Base-by-base conservation (phyloP, 2,888 invertebrate genomes). In the Drosophila paranaensis region DNA sequence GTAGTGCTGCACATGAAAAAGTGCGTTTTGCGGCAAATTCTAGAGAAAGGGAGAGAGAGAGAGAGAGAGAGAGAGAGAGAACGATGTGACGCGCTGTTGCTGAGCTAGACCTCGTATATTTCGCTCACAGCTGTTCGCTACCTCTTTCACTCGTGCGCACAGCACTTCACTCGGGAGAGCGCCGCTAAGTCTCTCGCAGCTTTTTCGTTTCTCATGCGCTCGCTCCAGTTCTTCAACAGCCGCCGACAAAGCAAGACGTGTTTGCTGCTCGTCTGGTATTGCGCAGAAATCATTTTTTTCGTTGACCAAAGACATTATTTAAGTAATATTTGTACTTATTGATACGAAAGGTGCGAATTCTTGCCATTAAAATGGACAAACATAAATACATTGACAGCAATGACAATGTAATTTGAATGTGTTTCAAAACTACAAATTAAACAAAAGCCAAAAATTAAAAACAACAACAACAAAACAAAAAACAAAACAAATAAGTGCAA, bases 341-440 rank as follows among this genome's bases (percentile, higher is more conserved):
- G 40, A 14, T 30, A 60, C 48, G 40, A 57, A 58, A 54, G 30
- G 60, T 48, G 58, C 50, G 61, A 50, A 56, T 30, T 57, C 53
- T 60, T 60, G 72, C 67, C 68, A 56, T 63, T 57, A 72, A 71
- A 85, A 79, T 81, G 87, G 71, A 83, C 84, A 84, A 76, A 83
- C 78, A 77, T 67, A 78, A 79, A 74, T 70, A 65, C 58, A 85
- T 80, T 85, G 82, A 74, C 64, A 69, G 66, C 68, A 66, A 62
- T 57, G 81, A 70, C 73, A 77, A 77, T 77, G 60, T 70, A 63
- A 74, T 77, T 69, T 78, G 58, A 74, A 60, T 63, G 46, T 63
- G 40, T 46, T 27, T 30, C 64, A 35, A 56, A 20, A 13, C 13
- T 14, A 35, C 16, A 57, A 37, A 30, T 16, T 35, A 48, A 45